These are phyloP conservation scores for Bellardia pandia DNA, from an alignment of 2,888 invertebrate genomes.

Conservation along the genomic window DNA sequence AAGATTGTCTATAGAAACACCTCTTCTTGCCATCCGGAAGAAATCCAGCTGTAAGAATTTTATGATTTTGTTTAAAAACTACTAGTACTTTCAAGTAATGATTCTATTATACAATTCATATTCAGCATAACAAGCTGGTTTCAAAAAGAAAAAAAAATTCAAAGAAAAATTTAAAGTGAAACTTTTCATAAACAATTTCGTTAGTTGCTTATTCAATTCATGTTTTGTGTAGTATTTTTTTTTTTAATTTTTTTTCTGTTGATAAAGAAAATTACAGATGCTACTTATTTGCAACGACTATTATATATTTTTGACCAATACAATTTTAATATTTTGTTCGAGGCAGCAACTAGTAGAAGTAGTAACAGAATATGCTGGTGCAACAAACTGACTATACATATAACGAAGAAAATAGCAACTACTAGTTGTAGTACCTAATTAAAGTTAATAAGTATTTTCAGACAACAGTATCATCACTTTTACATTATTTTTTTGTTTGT, in stretches of 20 bases:
- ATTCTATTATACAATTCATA: constrained; percentile 39
- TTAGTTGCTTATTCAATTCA: constrained; percentile 50
- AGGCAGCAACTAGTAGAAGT: constrained; percentile 12
- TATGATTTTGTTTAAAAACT: too few relatives aligned
- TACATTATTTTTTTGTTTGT: constrained; percentile 39
- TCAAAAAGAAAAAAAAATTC: neutral
- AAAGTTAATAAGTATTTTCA: constrained; percentile 73
- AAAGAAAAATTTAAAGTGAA: constrained; percentile 42
- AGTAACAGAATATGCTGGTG: constrained; percentile 8
- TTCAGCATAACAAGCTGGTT: constrained; percentile 34
- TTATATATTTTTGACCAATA: constrained; percentile 61
- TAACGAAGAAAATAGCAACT: constrained; percentile 47
- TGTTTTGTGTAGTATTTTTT: constrained; percentile 23
- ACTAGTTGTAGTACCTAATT: constrained; percentile 67
- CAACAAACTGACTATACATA: constrained; percentile 53
- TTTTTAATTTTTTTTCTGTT: constrained; percentile 1
- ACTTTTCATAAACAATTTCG: constrained; percentile 28
- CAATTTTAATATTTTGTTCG: constrained; percentile 24
- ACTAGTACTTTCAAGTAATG: neutral
- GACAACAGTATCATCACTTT: constrained; percentile 72
- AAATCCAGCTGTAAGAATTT: too few relatives aligned
- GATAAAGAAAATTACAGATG: constrained; percentile 67
- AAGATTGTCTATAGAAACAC: too few relatives aligned
- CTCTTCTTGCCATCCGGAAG: too few relatives aligned
- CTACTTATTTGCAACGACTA: constrained; percentile 48